These are phyloP conservation scores for Alouatta palliata DNA, from an alignment of 2,113 vertebrate genomes.

Conservation along the genomic window DNA sequence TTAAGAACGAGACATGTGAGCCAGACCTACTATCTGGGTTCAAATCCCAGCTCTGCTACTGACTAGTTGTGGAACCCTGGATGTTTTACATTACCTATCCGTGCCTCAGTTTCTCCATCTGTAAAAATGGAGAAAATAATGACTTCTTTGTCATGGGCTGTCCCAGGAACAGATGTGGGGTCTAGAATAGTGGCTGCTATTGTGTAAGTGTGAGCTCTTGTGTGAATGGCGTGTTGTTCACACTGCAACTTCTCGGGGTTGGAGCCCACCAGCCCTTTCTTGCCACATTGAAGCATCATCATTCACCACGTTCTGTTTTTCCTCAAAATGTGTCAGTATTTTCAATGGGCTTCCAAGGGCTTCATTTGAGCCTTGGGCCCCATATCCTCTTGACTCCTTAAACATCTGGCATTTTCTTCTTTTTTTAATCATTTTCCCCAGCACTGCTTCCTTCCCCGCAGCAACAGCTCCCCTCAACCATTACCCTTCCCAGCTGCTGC, in stretches of 20 bases:
- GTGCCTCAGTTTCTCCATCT: not conserved
- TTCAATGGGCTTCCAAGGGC: not conserved
- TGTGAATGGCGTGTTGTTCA: not conserved
- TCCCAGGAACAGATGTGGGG: not conserved
- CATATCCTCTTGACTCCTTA: not conserved
- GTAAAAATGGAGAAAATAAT: not conserved
- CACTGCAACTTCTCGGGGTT: not conserved
- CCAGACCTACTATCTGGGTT: not conserved
- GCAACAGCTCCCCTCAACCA: not conserved
- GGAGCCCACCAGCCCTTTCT: not conserved
- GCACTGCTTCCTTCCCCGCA: not conserved
- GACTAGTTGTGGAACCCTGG: not conserved
- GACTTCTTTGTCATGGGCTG: not conserved
- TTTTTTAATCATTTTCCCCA: not conserved
- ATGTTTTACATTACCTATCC: not conserved
- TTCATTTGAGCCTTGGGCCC: not conserved
- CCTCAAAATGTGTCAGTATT: not conserved
- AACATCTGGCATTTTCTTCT: not conserved
- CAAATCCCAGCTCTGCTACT: not conserved
- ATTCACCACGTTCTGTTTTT: not conserved
- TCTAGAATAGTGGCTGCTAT: not conserved
- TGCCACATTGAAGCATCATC: not conserved
- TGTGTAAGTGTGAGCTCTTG: not conserved
- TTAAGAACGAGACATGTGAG: not conserved
- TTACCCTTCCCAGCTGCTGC: not conserved